These are phyloP conservation scores for Aselliscus stoliczkanus DNA, from an alignment of 2,797 vertebrate species.

Conservation along the genomic window DNA sequence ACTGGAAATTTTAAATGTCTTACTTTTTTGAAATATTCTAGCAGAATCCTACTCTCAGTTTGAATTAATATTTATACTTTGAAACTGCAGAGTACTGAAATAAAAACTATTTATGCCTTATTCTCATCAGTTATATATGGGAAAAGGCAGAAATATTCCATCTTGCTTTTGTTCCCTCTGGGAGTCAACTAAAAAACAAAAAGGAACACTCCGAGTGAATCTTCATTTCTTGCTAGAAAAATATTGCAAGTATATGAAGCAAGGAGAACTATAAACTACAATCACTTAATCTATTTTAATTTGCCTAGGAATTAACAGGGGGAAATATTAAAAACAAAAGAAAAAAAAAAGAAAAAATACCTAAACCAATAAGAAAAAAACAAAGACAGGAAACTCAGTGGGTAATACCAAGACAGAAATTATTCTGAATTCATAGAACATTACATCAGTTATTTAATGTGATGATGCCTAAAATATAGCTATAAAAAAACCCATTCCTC, in stretches of 20 bases:
- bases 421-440: not conserved
- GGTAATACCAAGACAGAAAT: not conserved
- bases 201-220: not conserved
- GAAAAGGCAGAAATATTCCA: not conserved
- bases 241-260: not conserved
- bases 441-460: not conserved
- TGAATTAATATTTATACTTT: conserved; percentile 10
- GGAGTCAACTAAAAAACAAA: not conserved
- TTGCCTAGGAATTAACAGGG: not conserved
- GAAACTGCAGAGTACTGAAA: not conserved
- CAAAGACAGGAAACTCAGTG: not conserved
- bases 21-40: not conserved
- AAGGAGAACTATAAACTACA: not conserved
- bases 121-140: not conserved
- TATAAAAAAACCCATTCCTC: not conserved
- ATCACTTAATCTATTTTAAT: not conserved
- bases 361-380: not conserved
- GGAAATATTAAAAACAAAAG: not conserved
- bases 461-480: not conserved
- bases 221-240: conserved; percentile 21
- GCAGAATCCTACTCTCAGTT: not conserved
- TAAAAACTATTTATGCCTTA: not conserved
- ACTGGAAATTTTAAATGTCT: not conserved
- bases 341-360: not conserved
- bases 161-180: not conserved